These are phyloP conservation scores for Marmota flaviventris DNA, from an alignment of 2,113 vertebrate species.

Conservation along the genomic window DNA sequence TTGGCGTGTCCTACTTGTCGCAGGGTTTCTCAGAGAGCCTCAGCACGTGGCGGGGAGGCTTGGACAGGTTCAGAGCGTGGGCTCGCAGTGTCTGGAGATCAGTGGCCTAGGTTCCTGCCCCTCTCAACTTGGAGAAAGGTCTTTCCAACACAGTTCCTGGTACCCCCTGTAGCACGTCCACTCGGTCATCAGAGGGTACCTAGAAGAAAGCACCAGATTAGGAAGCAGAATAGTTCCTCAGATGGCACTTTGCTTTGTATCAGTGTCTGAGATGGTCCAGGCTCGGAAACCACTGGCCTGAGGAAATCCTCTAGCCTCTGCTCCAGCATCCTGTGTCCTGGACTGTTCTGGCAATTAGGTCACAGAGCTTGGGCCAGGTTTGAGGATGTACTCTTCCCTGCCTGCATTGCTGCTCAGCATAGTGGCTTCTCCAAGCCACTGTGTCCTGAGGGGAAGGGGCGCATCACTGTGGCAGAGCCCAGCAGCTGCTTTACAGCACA, in stretches of 20 bases:
- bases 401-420: fast-evolving
- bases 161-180: fast-evolving
- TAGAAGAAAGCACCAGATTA: background rate
- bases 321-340: background rate
- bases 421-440: background rate
- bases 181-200: background rate
- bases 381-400: fast-evolving
- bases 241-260: background rate
- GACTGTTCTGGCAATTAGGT: background rate
- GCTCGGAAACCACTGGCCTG: background rate
- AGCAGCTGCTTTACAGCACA: background rate
- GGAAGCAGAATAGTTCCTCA: background rate
- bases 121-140: too few relatives aligned
- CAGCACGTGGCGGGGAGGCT: background rate
- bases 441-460: background rate
- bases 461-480: fast-evolving
- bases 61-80: background rate
- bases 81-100: background rate
- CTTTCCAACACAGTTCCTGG: background rate
- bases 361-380: background rate
- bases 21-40: background rate
- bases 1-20: background rate
- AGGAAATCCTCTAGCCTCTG: too few relatives aligned
- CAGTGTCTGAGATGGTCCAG: background rate
- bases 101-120: background rate